Conservation (phyloP, 2,797 vertebrate species). For the Allobates femoralis region DNA sequence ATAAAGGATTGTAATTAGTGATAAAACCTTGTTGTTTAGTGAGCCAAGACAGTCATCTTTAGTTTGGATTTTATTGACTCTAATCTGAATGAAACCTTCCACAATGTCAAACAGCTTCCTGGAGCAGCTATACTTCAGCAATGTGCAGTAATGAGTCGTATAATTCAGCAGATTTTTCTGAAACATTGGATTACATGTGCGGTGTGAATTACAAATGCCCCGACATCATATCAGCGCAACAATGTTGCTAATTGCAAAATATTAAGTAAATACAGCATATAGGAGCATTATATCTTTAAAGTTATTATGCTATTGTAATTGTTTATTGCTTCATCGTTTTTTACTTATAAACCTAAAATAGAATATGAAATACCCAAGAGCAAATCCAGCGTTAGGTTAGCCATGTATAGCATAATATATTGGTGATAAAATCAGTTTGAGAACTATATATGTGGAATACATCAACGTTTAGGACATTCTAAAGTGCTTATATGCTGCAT, state of each 20-base stretch:
- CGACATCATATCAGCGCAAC: background rate
- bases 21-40: slow-evolving; percentile 92
- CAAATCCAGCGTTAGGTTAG: too few relatives aligned
- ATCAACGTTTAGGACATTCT: too few relatives aligned
- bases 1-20: slow-evolving; percentile 96
- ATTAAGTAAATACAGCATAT: background rate
- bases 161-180: background rate
- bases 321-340: background rate
- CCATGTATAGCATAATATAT: too few relatives aligned
- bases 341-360: background rate
- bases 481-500: too few relatives aligned
- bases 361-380: background rate
- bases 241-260: background rate
- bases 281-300: background rate
- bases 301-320: background rate
- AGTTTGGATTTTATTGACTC: slow-evolving; percentile 82
- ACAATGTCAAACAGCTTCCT: slow-evolving; percentile 77
- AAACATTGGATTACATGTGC: slow-evolving; percentile 11
- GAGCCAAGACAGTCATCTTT: slow-evolving; percentile 88
- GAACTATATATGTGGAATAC: too few relatives aligned
- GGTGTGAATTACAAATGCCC: background rate
- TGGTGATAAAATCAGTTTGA: too few relatives aligned
- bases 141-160: slow-evolving; percentile 4
- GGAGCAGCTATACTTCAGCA: slow-evolving; percentile 63
- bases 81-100: slow-evolving; percentile 82